Evolutionary conservation across 2,113 vertebrate genomes (phyloP), one percentile per base, ranked within the genome.

Genomic region (Ptilorrhoa leucosticta): DNA sequence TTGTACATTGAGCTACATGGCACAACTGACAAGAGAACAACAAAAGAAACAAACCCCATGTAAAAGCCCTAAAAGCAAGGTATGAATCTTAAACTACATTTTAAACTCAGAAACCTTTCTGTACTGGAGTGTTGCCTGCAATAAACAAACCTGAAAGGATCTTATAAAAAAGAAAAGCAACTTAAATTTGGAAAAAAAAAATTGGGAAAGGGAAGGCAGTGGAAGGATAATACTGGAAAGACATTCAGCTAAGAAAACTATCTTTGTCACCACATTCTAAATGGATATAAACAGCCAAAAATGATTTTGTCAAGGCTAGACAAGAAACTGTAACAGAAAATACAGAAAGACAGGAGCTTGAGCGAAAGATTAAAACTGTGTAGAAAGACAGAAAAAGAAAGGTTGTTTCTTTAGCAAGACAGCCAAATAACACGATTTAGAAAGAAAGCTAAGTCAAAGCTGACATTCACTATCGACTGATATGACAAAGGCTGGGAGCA

Each of bases 391-490:
- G 64, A 78, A 91, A 84, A 87, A 85, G 65, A 82, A 84, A 90
- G 66, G 66, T 16, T 87, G 78, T 31, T 91, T 79, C 66, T 94
- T 63, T 57, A 76, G 57, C 61, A 61, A 86, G 90, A 90, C 48
- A 93, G 63, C 18, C 82, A 93, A 94, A 69, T 90, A 94, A 85
- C 20, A 57, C 0, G 1, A 94, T 90, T 92, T 92, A 86, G 71
- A 70, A 93, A 77, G 45, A 82, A 93, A 88, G 66, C 37, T 35
- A 95, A 94, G 77, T 75, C 64, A 93, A 93, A 91, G 60, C 56
- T 91, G 93, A 89, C 69, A 84, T 54, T 87, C 31, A 14, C 45
- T 92, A 93, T n/a, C 95, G 90, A 93, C 88, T 90, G 63, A 93
- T 83, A 76, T 13, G 45, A 94, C 54, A 88, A 87, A 83, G 54